Conservation (phyloP, 2,113 vertebrate species). For the Tupaia tana region DNA sequence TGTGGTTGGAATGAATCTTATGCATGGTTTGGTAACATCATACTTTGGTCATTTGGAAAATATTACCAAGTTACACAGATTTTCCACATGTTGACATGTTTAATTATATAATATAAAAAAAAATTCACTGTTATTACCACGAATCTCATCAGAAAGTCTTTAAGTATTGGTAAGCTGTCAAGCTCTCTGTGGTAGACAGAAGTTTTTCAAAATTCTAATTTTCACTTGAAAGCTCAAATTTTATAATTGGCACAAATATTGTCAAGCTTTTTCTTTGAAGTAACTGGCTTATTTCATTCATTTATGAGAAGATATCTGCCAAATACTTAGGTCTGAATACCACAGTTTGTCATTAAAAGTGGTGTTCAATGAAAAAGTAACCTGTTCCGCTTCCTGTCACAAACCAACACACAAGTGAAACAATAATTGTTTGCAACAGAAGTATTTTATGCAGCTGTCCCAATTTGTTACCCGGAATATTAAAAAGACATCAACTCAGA, state of each 20-base stretch:
- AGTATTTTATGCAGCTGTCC: not conserved
- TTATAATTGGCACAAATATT: slow-evolving; percentile 73
- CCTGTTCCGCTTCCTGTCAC: not conserved
- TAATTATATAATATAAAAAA: slow-evolving; percentile 52
- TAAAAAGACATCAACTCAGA: not conserved
- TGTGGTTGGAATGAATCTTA: slow-evolving; percentile 11
- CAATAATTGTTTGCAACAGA: not conserved
- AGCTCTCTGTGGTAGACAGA: slow-evolving; percentile 41
- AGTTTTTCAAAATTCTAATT: slow-evolving; percentile 76
- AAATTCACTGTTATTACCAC: slow-evolving; percentile 20
- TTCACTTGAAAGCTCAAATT: slow-evolving; percentile 73
- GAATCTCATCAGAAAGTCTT: slow-evolving; percentile 58
- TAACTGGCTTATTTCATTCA: slow-evolving; percentile 61
- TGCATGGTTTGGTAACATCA: slow-evolving; percentile 39
- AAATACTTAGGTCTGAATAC: slow-evolving; percentile 42
- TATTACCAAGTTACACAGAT: slow-evolving; percentile 16
- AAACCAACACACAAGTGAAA: not conserved
- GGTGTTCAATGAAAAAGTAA: slow-evolving; percentile 23
- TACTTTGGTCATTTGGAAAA: slow-evolving; percentile 51
- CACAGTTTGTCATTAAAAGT: slow-evolving; percentile 41
- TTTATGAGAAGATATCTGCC: slow-evolving; percentile 68
- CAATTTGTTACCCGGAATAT: not conserved
- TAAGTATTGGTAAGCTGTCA: slow-evolving; percentile 71
- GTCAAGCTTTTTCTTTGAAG: slow-evolving; percentile 71
- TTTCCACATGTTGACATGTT: slow-evolving; percentile 63